Conservation (phyloP, 1,140 invertebrate species). For the Lasioglossum baleicum region DNA sequence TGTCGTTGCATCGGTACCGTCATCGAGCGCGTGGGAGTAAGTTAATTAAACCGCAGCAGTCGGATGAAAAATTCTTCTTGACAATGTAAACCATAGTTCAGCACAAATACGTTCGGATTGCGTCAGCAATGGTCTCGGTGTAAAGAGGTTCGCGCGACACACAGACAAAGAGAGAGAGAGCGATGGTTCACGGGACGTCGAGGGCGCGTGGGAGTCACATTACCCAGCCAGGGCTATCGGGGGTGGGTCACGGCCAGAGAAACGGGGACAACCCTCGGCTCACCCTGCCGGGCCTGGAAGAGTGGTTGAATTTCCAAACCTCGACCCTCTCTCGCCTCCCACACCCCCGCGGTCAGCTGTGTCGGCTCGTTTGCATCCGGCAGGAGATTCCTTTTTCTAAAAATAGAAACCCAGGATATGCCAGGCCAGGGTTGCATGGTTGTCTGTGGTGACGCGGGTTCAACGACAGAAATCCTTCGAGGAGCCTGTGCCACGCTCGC, state of each 20-base stretch:
- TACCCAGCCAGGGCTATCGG: constrained; percentile 48
- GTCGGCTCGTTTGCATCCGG: not conserved
- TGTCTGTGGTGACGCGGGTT: not conserved
- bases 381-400: constrained; percentile 19
- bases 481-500: not conserved
- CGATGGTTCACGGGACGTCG: not conserved
- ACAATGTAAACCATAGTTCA: too few species aligned
- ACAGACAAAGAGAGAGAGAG: too few species aligned
- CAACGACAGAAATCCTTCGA: constrained; percentile 22
- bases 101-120: not conserved
- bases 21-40: too few species aligned
- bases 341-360: constrained; percentile 23
- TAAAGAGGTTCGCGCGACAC: not conserved
- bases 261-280: constrained; percentile 69
- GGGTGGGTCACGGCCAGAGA: constrained; percentile 75
- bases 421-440: not conserved
- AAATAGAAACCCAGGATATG: constrained; percentile 8
- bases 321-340: not conserved
- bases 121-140: not conserved
- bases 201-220: constrained; percentile 28
- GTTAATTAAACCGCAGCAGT: too few species aligned
- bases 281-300: constrained; percentile 33
- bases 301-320: constrained; percentile 27
- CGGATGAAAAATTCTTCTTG: too few species aligned
- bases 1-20: too few species aligned